A percentile compares a stretch with the other conserved stretches of the same genome.
These are phyloP conservation scores for Agrilus biguttatus DNA, from an alignment of 2,888 invertebrate species.

Conservation along the genomic window DNA sequence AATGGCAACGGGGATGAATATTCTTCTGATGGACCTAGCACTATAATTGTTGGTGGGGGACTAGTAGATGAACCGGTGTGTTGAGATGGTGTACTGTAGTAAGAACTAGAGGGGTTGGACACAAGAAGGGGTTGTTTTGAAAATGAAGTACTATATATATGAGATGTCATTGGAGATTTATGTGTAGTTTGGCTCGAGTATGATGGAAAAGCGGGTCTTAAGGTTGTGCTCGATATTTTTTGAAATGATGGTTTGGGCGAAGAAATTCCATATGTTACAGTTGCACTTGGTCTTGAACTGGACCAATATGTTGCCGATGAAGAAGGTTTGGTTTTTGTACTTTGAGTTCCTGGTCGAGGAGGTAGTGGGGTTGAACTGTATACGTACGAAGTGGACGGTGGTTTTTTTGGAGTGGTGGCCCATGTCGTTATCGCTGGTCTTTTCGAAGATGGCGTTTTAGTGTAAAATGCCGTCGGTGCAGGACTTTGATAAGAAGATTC, in stretches of 20 bases:
- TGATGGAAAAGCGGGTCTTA: no score
- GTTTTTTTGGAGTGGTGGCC: slow-evolving; percentile 20
- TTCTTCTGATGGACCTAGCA: slow-evolving; percentile 33
- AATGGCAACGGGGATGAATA: slow-evolving; percentile 8
- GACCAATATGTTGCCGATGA: no score
- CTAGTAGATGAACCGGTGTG: slow-evolving; percentile 19
- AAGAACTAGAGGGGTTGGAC: background rate
- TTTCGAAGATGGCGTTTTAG: slow-evolving; percentile 12
- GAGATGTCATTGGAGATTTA: no score
- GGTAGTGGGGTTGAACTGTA: slow-evolving; percentile 17
- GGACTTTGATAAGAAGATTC: slow-evolving; percentile 18
- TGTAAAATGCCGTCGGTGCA: slow-evolving; percentile 10
- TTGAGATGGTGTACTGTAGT: slow-evolving; percentile 3
- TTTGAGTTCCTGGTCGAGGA: slow-evolving; percentile 18
- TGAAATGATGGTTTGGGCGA: no score
- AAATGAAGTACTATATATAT: no score
- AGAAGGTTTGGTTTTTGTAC: slow-evolving; percentile 4
- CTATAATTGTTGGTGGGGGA: slow-evolving; percentile 45
- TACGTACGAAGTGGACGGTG: slow-evolving; percentile 31
- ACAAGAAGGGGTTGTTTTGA: no score
- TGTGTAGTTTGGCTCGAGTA: no score
- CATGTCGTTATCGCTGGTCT: slow-evolving; percentile 24
- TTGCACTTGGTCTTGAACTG: no score
- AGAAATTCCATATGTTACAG: no score
- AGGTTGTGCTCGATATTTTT: no score